Conservation (phyloP, 2,797 vertebrate species). For the Leucoraja ocellata region DNA sequence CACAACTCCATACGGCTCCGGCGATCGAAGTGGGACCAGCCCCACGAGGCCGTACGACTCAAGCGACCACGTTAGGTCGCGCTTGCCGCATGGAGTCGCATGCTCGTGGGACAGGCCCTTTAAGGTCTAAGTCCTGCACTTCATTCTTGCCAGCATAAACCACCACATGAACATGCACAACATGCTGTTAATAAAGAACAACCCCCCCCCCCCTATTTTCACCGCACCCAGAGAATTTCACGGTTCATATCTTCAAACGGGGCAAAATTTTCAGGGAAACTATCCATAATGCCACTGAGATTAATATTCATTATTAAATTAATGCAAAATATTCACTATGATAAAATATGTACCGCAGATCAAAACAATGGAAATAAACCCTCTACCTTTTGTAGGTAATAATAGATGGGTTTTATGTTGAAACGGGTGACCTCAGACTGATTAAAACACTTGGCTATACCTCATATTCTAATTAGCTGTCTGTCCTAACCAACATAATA, state of each 20-base stretch:
- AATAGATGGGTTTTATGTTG: not conserved
- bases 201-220: conserved; percentile 56
- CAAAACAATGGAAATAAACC: conserved; percentile 1
- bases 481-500: not conserved
- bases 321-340: not conserved
- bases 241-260: conserved; percentile 43
- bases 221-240: conserved; percentile 51
- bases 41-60: too few relatives aligned
- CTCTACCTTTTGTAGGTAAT: not conserved
- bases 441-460: not conserved
- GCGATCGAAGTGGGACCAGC: too few relatives aligned
- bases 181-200: conserved; percentile 47
- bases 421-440: conserved; percentile 10
- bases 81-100: too few relatives aligned
- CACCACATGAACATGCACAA: conserved; percentile 63
- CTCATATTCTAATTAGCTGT: conserved; percentile 22
- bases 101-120: too few relatives aligned
- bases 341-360: not conserved
- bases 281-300: conserved; percentile 55
- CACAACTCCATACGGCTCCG: too few relatives aligned
- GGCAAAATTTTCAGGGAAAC: conserved; percentile 42
- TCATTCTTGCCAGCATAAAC: conserved; percentile 58
- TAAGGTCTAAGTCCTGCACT: not conserved
- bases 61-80: too few relatives aligned
- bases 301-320: conserved; percentile 49